Evolutionary conservation across 1,140 invertebrate genomes (phyloP).

Genomic region (Heliconius melpomene): DNA sequence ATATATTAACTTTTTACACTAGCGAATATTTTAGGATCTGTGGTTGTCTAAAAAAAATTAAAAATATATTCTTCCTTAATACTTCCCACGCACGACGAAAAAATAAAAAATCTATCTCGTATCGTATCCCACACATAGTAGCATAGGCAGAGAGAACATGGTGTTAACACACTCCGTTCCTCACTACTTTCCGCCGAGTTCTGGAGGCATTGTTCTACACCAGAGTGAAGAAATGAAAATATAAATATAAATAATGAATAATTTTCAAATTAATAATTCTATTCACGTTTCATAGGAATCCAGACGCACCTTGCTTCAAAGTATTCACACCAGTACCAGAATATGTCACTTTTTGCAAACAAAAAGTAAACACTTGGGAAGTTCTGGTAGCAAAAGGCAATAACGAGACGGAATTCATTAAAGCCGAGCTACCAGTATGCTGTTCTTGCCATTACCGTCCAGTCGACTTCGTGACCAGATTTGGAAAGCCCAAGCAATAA

Average conservation of each 20-base stretch:
- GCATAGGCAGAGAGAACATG: too few relatives aligned
- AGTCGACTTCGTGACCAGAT: conserved; percentile 16
- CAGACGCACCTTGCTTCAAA: conserved; percentile 39
- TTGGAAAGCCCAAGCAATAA: conserved; percentile 25
- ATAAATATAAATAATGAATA: too few relatives aligned
- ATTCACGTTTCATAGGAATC: conserved; percentile 33
- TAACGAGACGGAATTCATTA: conserved; percentile 35
- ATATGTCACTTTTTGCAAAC: conserved; percentile 40
- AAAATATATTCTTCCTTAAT: not conserved
- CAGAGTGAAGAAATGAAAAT: too few relatives aligned
- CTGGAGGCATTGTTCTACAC: too few relatives aligned
- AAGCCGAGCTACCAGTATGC: conserved; percentile 38
- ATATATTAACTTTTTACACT: not conserved
- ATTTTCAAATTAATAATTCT: not conserved
- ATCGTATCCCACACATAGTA: too few relatives aligned
- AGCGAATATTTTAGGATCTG: not conserved
- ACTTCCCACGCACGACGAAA: not conserved
- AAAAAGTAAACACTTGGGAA: conserved; percentile 39
- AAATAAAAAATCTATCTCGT: too few relatives aligned
- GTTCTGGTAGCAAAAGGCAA: conserved; percentile 38
- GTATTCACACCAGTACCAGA: conserved; percentile 13
- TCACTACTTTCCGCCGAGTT: too few relatives aligned
- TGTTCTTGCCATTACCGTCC: conserved; percentile 40
- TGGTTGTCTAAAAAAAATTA: not conserved
- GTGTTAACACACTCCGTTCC: too few relatives aligned